A percentile compares a stretch with the other conserved stretches of the same genome.
phyloP scores from a whole-genome alignment of 1,140 invertebrate species.

The Drosophila melanogaster region DNA sequence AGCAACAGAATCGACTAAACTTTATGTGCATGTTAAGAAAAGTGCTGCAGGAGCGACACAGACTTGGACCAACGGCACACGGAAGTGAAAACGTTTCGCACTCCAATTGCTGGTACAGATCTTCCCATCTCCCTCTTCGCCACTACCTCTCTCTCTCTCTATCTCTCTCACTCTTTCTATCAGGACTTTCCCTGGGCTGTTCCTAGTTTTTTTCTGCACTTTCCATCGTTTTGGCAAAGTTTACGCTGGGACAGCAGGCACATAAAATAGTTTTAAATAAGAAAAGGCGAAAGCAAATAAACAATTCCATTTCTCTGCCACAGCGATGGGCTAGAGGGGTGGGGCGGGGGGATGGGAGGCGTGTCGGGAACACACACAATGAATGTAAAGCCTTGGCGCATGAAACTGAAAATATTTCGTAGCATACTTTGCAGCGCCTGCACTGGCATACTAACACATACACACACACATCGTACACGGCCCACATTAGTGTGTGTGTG shows the following conservation, averaged over 20 bases:
- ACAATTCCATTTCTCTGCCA: slow-evolving; percentile 78
- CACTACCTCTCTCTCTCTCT: not conserved
- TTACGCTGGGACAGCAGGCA: slow-evolving; percentile 74
- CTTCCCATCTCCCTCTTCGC: slow-evolving; percentile 1
- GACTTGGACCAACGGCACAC: slow-evolving; percentile 46
- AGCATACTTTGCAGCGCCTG: slow-evolving; percentile 73
- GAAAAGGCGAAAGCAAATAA: slow-evolving; percentile 81
- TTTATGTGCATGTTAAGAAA: slow-evolving; percentile 77
- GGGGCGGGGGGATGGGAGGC: not conserved
- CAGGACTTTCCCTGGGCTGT: slow-evolving; percentile 15
- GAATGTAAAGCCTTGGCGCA: slow-evolving; percentile 70
- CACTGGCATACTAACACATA: slow-evolving; percentile 70
- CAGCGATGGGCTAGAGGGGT: not conserved
- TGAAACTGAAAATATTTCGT: slow-evolving; percentile 80
- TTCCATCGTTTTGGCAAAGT: slow-evolving; percentile 69
- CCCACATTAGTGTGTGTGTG: not conserved
- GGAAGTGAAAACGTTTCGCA: slow-evolving; percentile 82
- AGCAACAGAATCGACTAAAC: slow-evolving; percentile 69
- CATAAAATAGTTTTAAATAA: slow-evolving; percentile 83
- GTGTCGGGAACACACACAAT: slow-evolving; percentile 66
- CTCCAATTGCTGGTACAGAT: slow-evolving; percentile 67
- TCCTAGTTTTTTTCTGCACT: slow-evolving; percentile 28
- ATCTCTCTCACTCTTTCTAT: not conserved
- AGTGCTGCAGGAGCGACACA: slow-evolving; percentile 57
- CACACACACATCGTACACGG: slow-evolving; percentile 3